Base-by-base conservation (phyloP, 2,113 vertebrate genomes). In the Stigmatopora argus region DNA sequence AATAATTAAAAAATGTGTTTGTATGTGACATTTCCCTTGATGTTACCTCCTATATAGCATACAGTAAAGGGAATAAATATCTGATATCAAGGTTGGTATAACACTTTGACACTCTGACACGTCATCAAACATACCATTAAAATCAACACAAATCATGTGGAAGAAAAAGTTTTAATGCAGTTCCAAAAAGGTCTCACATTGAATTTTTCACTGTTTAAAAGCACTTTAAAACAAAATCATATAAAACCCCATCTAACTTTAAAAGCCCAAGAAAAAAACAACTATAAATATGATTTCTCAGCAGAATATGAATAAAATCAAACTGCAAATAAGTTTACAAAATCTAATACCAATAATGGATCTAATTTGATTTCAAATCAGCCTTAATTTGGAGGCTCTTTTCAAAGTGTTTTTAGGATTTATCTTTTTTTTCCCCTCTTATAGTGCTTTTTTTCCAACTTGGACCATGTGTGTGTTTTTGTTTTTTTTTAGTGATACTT, bases 401-500 rank as follows among this genome's bases (percentile, higher is more conserved):
- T 44, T 15, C 12, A 15, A 14, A 53, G 19, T 8, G 26, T 4
- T 23, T 53, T 23, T 9, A 10, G n/a, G n/a, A 55, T 21, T 55
- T 55, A 14, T 41, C 26, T 26, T 4, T 56, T 56, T 56, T 26
- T 55, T 26, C 26, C 26, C 26, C 26, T 31, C 26, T 31, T 31
- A 31, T 31, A 2, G 26, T 14, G 3, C 15, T 48, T 48, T 17
- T 17, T 55, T 31, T 31, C 15, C 38, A 14, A 21, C 10, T 62
- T 21, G 18, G 9, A 15, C 17, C 38, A 8, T 58, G 26, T 58
- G 5, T 35, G 23, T 57, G 55, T 34, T 12, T 34, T 17, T 60
- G 66, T 55, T 35, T 78, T 44, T 72, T 52, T 80, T 84, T 73
- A n/a, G 80, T 77, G 84, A 84, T 66, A 85, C 66, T 72, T 68